Evolutionary conservation across 2,888 invertebrate genomes (phyloP).

Genomic region (Pogonocherus hispidulus): DNA sequence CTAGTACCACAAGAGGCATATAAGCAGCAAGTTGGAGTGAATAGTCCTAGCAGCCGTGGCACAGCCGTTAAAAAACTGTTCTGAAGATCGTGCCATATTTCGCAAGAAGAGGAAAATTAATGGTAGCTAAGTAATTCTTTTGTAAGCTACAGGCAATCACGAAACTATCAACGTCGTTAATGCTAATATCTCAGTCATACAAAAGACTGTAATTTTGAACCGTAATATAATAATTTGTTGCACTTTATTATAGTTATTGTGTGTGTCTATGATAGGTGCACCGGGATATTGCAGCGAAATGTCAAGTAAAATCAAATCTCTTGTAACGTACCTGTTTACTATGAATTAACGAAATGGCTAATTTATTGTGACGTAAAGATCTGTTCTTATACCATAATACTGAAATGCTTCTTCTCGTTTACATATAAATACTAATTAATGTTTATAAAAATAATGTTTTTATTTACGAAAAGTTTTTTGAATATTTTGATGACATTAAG

Average conservation of each 20-base stretch:
- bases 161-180: slow-evolving; percentile 57
- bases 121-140: slow-evolving; percentile 60
- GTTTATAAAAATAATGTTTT: too few relatives aligned
- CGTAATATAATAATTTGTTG: slow-evolving; percentile 37
- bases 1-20: neutral
- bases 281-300: neutral
- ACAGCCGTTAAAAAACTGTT: neutral
- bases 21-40: neutral
- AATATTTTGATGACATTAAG: too few relatives aligned
- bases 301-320: neutral
- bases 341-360: too few relatives aligned
- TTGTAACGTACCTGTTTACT: too few relatives aligned
- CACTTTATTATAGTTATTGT: slow-evolving; percentile 35
- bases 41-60: neutral
- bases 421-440: too few relatives aligned
- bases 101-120: slow-evolving; percentile 58
- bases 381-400: too few relatives aligned
- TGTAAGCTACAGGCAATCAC: slow-evolving; percentile 59
- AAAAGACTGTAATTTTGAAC: slow-evolving; percentile 54
- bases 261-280: neutral
- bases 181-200: slow-evolving; percentile 59
- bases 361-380: too few relatives aligned
- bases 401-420: too few relatives aligned
- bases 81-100: slow-evolving; percentile 55
- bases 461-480: too few relatives aligned